phyloP scores from a whole-genome alignment of 2,797 vertebrate genomes.

The Naso thynnoides region DNA sequence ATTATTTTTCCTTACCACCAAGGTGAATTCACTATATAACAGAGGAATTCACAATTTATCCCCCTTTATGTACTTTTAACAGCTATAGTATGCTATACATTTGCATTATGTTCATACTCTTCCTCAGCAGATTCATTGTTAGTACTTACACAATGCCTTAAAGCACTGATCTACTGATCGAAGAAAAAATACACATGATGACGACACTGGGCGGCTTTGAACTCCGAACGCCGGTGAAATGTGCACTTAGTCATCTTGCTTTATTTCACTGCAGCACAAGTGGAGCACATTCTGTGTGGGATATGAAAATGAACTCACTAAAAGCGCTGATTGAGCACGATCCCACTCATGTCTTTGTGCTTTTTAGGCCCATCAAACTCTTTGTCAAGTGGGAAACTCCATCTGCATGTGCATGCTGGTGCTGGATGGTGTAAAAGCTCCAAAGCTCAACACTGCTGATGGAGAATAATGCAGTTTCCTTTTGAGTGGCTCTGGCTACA shows the following conservation, averaged over 20 bases:
- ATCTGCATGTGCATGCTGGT: constrained; percentile 63
- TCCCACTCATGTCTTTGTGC: constrained; percentile 60
- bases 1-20: constrained; percentile 59
- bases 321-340: constrained; percentile 52
- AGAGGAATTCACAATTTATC: constrained; percentile 43
- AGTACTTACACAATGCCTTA: constrained; percentile 23
- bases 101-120: constrained; percentile 35
- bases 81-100: constrained; percentile 51
- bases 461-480: constrained; percentile 72
- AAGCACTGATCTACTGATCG: constrained; percentile 29
- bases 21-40: constrained; percentile 24
- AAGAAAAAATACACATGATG: constrained; percentile 35
- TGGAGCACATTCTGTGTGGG: constrained; percentile 44
- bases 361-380: constrained; percentile 66
- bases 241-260: constrained; percentile 54
- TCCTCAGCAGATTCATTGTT: constrained; percentile 24
- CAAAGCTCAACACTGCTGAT: constrained; percentile 52
- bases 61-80: constrained; percentile 46
- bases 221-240: constrained; percentile 49
- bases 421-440: constrained; percentile 67
- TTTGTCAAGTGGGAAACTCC: constrained; percentile 72
- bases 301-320: constrained; percentile 62
- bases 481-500: constrained; percentile 62
- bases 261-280: constrained; percentile 54
- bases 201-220: constrained; percentile 49